A percentile compares a stretch with the other conserved stretches of the same genome.
phyloP scores from a whole-genome alignment of 2,113 vertebrate genomes.

The Laticauda laticaudata region DNA sequence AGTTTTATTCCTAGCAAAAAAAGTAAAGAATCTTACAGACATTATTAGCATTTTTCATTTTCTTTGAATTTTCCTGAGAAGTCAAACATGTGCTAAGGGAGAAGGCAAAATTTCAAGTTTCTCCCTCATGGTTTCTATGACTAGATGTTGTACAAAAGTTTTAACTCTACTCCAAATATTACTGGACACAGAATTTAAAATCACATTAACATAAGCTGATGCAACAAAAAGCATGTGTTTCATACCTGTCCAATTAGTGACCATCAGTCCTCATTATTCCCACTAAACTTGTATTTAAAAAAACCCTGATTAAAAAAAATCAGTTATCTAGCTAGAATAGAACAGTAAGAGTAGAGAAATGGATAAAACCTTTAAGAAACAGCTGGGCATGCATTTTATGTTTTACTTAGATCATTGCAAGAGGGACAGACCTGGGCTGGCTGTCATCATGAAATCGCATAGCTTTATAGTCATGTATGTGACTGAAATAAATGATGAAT shows the following conservation, averaged over 20 bases:
- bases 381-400: background rate
- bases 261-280: background rate
- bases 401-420: background rate
- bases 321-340: background rate
- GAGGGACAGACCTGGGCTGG: background rate
- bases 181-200: background rate
- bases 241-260: background rate
- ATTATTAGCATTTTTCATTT: background rate
- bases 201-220: background rate
- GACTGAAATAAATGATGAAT: constrained; percentile 12
- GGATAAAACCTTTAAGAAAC: background rate
- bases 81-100: background rate
- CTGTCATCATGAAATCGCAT: background rate
- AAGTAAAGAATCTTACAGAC: background rate
- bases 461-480: background rate
- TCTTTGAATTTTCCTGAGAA: background rate
- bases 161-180: background rate
- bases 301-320: background rate
- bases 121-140: background rate
- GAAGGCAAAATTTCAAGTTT: background rate
- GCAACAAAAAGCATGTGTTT: background rate
- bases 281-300: background rate
- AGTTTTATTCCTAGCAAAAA: background rate
- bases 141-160: background rate
- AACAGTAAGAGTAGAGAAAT: background rate